These are phyloP conservation scores for Colinus virginianus DNA, from an alignment of 2,113 vertebrate species.

Conservation along the genomic window DNA sequence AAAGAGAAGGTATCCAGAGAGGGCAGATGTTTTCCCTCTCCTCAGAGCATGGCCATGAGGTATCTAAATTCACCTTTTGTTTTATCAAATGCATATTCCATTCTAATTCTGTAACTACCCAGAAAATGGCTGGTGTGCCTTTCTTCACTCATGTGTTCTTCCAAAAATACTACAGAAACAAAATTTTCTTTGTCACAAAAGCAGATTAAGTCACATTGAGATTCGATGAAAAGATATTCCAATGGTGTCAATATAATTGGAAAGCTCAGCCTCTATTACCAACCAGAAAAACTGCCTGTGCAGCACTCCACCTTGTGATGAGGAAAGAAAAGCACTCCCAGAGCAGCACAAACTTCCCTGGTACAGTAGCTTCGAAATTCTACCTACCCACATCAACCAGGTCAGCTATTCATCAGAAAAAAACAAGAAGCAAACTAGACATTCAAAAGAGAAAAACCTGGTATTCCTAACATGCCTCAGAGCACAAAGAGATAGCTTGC, in stretches of 20 bases:
- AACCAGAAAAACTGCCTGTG: neutral
- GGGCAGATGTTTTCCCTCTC: neutral
- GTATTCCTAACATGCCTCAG: neutral
- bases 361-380: neutral
- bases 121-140: neutral
- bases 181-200: neutral
- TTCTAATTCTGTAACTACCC: neutral
- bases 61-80: neutral
- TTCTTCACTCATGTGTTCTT: neutral
- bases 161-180: neutral
- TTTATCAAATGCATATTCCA: neutral
- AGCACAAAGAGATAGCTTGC: neutral
- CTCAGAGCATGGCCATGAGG: neutral
- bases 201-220: neutral
- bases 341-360: neutral
- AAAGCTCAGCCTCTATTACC: neutral
- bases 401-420: neutral
- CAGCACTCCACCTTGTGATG: neutral
- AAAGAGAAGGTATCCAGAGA: neutral
- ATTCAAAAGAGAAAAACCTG: neutral
- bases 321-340: slow-evolving; percentile 4
- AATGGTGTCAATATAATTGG: neutral
- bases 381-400: neutral
- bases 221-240: neutral
- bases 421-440: neutral